Conservation (phyloP, 2,888 invertebrate genomes). For the Microplitis deprimator region DNA sequence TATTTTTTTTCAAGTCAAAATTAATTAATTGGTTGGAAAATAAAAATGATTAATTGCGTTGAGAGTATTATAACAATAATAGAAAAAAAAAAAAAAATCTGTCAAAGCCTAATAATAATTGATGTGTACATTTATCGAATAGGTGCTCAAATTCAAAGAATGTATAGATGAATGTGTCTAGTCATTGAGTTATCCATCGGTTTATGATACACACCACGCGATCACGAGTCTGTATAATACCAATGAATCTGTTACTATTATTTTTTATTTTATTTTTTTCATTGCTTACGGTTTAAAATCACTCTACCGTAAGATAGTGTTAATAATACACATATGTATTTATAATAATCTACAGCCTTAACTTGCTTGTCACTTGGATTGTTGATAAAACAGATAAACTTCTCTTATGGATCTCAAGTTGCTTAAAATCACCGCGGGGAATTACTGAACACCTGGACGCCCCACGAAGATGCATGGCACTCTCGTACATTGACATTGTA, state of each 20-base stretch:
- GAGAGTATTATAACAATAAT: not conserved
- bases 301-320: slow-evolving; percentile 39
- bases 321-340: slow-evolving; percentile 24
- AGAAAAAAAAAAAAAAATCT: slow-evolving; percentile 27
- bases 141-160: slow-evolving; percentile 21
- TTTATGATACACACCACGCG: not conserved
- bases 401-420: slow-evolving; percentile 46
- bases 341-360: slow-evolving; percentile 24
- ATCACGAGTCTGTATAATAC: slow-evolving; percentile 16
- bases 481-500: slow-evolving; percentile 25
- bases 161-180: slow-evolving; percentile 50
- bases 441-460: slow-evolving; percentile 46
- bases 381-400: slow-evolving; percentile 63
- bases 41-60: not conserved
- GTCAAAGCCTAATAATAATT: slow-evolving; percentile 36
- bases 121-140: slow-evolving; percentile 50
- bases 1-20: not conserved
- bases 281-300: slow-evolving; percentile 3
- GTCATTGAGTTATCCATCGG: slow-evolving; percentile 51
- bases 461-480: slow-evolving; percentile 43
- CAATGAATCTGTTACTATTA: not conserved
- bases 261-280: slow-evolving; percentile 42
- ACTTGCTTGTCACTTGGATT: slow-evolving; percentile 48
- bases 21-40: not conserved
- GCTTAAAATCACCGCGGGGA: slow-evolving; percentile 43